Conservation (phyloP, 2,888 invertebrate species). For the Aphidius colemani region DNA sequence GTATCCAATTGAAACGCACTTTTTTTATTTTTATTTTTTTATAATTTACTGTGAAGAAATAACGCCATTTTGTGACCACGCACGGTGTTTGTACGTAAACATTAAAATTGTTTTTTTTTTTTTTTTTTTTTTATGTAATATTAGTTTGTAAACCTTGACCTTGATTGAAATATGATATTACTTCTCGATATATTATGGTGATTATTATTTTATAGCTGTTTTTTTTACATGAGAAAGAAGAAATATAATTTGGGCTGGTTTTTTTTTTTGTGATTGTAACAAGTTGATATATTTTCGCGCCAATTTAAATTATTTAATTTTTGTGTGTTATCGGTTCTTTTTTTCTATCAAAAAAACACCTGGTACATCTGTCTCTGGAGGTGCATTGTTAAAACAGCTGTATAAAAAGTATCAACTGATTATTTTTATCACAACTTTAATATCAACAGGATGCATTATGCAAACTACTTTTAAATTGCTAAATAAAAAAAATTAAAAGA, state of each 20-base stretch:
- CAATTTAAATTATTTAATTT: constrained; percentile 35
- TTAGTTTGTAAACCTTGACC: not conserved
- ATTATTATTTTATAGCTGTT: not conserved
- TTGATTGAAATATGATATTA: not conserved
- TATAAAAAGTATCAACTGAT: constrained; percentile 34
- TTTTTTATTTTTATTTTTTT: not conserved
- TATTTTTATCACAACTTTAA: constrained; percentile 29
- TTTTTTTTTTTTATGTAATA: constrained; percentile 36
- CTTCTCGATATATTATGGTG: not conserved
- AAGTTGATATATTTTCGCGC: constrained; percentile 42
- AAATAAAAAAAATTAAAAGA: not conserved
- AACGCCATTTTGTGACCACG: constrained; percentile 51
- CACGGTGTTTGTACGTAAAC: constrained; percentile 44
- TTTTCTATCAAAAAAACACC: constrained; percentile 39
- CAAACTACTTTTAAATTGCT: not conserved
- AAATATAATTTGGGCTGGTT: too few species aligned
- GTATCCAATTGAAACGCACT: constrained; percentile 17
- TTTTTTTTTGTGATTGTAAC: too few species aligned
- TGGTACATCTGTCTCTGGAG: constrained; percentile 44
- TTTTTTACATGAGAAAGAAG: too few species aligned
- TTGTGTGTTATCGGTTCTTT: too few species aligned
- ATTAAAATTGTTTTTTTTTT: constrained; percentile 44
- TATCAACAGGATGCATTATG: constrained; percentile 17
- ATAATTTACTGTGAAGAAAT: not conserved
- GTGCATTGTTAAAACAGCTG: constrained; percentile 46